A percentile compares a stretch with the other conserved stretches of the same genome.
Evolutionary conservation across 2,797 vertebrate genomes (phyloP).

Genomic region (Hozukius guyotensis): DNA sequence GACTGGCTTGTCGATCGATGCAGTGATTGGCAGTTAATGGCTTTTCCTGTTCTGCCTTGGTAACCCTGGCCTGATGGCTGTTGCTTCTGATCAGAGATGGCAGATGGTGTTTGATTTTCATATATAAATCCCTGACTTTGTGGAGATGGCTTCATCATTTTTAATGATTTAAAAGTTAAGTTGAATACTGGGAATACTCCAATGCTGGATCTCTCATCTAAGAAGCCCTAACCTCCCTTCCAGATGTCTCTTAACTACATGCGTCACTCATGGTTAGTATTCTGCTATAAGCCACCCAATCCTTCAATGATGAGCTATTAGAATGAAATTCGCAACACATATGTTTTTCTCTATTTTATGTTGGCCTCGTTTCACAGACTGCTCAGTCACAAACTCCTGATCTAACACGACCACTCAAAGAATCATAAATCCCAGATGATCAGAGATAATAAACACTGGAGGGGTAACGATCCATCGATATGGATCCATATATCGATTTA

Average conservation of each 20-base stretch:
- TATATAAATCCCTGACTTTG: slow-evolving; percentile 83
- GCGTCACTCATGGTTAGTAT: slow-evolving; percentile 31
- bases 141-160: slow-evolving; percentile 85
- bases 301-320: slow-evolving; percentile 31
- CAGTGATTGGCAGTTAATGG: slow-evolving; percentile 90
- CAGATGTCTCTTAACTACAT: slow-evolving; percentile 58
- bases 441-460: slow-evolving; percentile 40
- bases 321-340: slow-evolving; percentile 42
- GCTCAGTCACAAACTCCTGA: slow-evolving; percentile 24
- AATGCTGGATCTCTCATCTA: slow-evolving; percentile 57
- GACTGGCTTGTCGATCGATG: slow-evolving; percentile 86
- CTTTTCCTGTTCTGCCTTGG: slow-evolving; percentile 88
- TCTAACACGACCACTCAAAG: slow-evolving; percentile 37
- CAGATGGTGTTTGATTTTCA: slow-evolving; percentile 87
- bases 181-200: slow-evolving; percentile 78
- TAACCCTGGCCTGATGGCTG: slow-evolving; percentile 86
- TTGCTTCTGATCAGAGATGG: slow-evolving; percentile 87
- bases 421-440: slow-evolving; percentile 34
- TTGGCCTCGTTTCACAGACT: slow-evolving; percentile 20
- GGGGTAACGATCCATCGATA: too few relatives aligned
- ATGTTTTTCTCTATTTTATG: slow-evolving; percentile 23
- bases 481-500: too few relatives aligned
- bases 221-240: slow-evolving; percentile 60
- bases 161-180: slow-evolving; percentile 86
- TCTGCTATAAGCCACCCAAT: slow-evolving; percentile 21